Conservation (phyloP, 2,888 invertebrate species). For the Dorcus parallelipipedus region DNA sequence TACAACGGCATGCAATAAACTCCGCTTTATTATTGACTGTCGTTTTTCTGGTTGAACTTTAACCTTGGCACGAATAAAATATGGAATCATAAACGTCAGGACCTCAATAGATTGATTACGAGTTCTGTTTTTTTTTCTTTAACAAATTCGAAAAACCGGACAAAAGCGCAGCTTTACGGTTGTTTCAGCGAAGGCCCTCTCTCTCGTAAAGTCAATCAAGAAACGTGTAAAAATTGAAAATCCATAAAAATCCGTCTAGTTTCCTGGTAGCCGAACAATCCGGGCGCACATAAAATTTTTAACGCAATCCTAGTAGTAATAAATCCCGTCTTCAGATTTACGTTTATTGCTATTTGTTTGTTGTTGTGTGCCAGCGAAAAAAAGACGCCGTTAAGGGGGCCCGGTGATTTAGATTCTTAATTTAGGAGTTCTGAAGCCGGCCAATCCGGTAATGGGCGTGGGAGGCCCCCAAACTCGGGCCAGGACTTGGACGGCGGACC, state of each 20-base stretch:
- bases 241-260: slow-evolving; percentile 1
- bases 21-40: too few relatives aligned
- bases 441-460: not conserved
- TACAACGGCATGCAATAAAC: too few relatives aligned
- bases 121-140: too few relatives aligned
- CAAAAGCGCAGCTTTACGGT: not conserved
- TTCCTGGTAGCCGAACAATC: slow-evolving; percentile 17
- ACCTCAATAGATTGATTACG: too few relatives aligned
- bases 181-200: too few relatives aligned
- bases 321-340: slow-evolving; percentile 13
- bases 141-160: not conserved
- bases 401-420: slow-evolving; percentile 11
- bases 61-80: too few relatives aligned
- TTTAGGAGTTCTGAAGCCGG: not conserved
- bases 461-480: not conserved
- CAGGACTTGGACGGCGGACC: not conserved
- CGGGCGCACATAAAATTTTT: slow-evolving; percentile 14
- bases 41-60: too few relatives aligned
- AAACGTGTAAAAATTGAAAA: not conserved
- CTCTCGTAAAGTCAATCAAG: not conserved
- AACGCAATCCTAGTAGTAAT: slow-evolving; percentile 5
- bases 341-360: slow-evolving; percentile 21
- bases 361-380: slow-evolving; percentile 11
- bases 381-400: not conserved
- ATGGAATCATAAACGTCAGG: too few relatives aligned